Percentiles rank a stretch among this genome's conserved stretches.
These are phyloP conservation scores for Drosophila niveifrons DNA, from an alignment of 2,888 invertebrate species.

Conservation along the genomic window DNA sequence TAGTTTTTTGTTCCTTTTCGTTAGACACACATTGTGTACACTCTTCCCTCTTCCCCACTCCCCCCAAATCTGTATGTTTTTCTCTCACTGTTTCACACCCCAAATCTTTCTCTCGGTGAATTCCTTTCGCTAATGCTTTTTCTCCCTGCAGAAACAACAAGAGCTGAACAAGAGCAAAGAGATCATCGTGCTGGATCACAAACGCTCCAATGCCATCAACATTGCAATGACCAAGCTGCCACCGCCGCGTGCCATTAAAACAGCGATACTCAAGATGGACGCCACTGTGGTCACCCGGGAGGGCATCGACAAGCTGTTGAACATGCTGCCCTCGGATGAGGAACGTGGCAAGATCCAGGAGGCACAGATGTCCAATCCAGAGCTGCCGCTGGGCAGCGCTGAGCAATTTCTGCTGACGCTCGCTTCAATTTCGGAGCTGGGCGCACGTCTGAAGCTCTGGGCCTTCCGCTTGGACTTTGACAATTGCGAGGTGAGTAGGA, in stretches of 20 bases:
- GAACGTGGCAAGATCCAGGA: conserved; percentile 98
- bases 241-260: conserved; percentile 98
- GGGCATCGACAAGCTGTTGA: conserved; percentile 98
- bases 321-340: conserved; percentile 98
- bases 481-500: conserved; percentile 97
- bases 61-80: conserved; percentile 15
- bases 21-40: conserved; percentile 22
- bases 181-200: conserved; percentile 97
- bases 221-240: conserved; percentile 99
- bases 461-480: conserved; percentile 99
- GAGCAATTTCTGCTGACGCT: conserved; percentile 99
- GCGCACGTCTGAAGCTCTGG: conserved; percentile 97
- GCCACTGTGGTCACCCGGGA: conserved; percentile 98
- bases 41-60: conserved; percentile 7
- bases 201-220: conserved; percentile 99
- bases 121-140: neutral
- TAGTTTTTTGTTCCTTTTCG: conserved; percentile 2
- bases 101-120: neutral
- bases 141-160: conserved; percentile 90
- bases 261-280: conserved; percentile 99
- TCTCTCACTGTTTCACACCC: conserved; percentile 5
- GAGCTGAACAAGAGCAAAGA: conserved; percentile 95
- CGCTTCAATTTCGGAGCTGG: conserved; percentile 97
- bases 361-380: conserved; percentile 88
- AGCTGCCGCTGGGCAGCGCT: conserved; percentile 91